Base-by-base conservation (phyloP, 2,888 invertebrate species). In the Macaria notata region DNA sequence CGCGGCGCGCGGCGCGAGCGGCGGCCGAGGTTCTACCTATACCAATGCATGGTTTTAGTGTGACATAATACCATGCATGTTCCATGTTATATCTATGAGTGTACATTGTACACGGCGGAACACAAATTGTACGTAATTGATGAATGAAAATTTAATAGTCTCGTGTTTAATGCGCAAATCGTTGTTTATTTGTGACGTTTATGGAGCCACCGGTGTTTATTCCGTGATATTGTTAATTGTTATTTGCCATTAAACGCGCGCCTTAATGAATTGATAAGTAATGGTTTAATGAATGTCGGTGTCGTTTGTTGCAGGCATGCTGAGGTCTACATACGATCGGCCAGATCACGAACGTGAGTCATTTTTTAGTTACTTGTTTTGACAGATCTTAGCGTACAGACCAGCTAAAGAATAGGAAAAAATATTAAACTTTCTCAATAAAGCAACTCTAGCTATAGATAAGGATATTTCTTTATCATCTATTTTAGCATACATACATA, bases 271-370 rank as follows among this genome's bases (percentile, higher is more conserved):
- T 6, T 7, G 7, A 6, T 36, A 36, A 4, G 33, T 6, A 6
- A 36, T 4, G 7, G 33, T 36, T 36, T 4, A 6, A 36, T 6
- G 0, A 6, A 36, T 4, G 7, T 36, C 7, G 33, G 4, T 6
- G 4, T 36, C 7, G 33, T 36, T 73, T 75, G 70, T 76, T 76
- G 0, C 83, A 91, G 91, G 91, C 83, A 91, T 91, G 91, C 89
- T 91, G 86, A 90, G 91, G 79, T 84, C 88, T 53, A 88, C 90
- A 64, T 91, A 80, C 85, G 91, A 91, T 68, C 82, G 91, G 56
- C 84, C 88, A 78, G 91, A 91, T 73, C 91, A 91, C 91, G 91
- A 91, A 88, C 91, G 91, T 91, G 67, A 91, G 91, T 86, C 8
- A n/a, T 1, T 41, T 41, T 5, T 8, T 9, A 3, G n/a, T 9